Evolutionary conservation across 2,797 vertebrate genomes (phyloP).

Genomic region (Hozukius guyotensis): DNA sequence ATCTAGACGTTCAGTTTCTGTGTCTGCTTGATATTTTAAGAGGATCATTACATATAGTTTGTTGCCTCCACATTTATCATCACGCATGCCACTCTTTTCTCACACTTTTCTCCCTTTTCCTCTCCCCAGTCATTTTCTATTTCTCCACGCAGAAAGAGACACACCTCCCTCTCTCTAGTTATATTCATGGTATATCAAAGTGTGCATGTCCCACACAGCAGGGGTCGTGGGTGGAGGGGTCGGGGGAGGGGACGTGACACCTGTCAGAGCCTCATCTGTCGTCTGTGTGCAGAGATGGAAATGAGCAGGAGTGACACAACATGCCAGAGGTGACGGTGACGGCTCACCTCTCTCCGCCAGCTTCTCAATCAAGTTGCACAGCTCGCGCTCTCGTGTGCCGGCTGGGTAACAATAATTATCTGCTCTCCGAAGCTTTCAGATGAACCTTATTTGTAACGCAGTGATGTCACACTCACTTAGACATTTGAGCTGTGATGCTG

Average conservation of each 20-base stretch:
- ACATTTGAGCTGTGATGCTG: background rate
- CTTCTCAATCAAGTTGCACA: slow-evolving; percentile 63
- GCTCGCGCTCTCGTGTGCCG: slow-evolving; percentile 41
- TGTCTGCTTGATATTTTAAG: slow-evolving; percentile 41
- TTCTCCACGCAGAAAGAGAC: slow-evolving; percentile 53
- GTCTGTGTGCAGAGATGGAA: slow-evolving; percentile 90
- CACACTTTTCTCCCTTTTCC: slow-evolving; percentile 21
- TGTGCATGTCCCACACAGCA: slow-evolving; percentile 80
- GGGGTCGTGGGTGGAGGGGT: slow-evolving; percentile 1
- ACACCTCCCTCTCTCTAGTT: slow-evolving; percentile 59
- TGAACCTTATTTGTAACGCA: slow-evolving; percentile 47
- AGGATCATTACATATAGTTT: slow-evolving; percentile 35
- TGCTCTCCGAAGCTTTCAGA: slow-evolving; percentile 47
- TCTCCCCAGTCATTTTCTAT: slow-evolving; percentile 35
- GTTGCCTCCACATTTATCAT: slow-evolving; percentile 39
- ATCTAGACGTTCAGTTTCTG: background rate
- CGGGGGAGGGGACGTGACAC: slow-evolving; percentile 81
- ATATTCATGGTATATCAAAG: slow-evolving; percentile 64
- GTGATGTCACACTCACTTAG: slow-evolving; percentile 53
- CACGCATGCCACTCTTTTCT: slow-evolving; percentile 19
- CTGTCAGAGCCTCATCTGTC: slow-evolving; percentile 92
- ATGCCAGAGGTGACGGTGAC: slow-evolving; percentile 92
- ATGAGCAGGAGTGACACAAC: slow-evolving; percentile 96
- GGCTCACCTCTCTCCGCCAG: slow-evolving; percentile 77
- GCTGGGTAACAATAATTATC: slow-evolving; percentile 69